These are phyloP conservation scores for Acestrorhynchus altus DNA, from an alignment of 2,797 vertebrate species.

Conservation along the genomic window DNA sequence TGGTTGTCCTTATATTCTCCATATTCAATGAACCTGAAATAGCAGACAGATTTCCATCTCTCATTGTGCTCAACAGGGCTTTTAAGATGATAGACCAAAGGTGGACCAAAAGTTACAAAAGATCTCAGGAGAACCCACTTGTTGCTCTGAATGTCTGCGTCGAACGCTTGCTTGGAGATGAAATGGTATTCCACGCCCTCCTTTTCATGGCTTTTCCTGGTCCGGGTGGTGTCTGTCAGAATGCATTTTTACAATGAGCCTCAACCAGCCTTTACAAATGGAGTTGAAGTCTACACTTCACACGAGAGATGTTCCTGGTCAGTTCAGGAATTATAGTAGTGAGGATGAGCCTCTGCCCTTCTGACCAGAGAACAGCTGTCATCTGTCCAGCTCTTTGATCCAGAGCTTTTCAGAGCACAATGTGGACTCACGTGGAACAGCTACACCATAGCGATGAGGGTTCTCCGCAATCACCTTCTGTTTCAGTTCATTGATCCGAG, in stretches of 20 bases:
- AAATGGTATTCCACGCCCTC: conserved; percentile 96
- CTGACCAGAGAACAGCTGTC: conserved; percentile 2
- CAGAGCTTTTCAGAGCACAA: neutral
- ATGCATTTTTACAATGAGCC: neutral
- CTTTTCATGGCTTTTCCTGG: conserved; percentile 88
- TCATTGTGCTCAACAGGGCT: neutral
- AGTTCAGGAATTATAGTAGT: neutral
- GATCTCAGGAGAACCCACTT: conserved; percentile 77
- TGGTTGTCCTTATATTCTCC: conserved; percentile 94
- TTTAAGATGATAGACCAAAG: neutral
- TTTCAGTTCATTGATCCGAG: conserved; percentile 89
- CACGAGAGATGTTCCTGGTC: neutral
- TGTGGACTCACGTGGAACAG: conserved; percentile 89
- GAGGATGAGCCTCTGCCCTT: neutral
- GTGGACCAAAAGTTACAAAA: neutral
- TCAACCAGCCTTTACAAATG: neutral
- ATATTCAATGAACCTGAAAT: conserved; percentile 88
- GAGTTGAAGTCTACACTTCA: neutral
- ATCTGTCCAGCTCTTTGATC: neutral
- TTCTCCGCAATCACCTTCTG: conserved; percentile 92
- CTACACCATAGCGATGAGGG: conserved; percentile 86
- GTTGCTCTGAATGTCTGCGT: conserved; percentile 86
- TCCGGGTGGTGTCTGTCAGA: conserved; percentile 87
- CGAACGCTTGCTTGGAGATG: conserved; percentile 88
- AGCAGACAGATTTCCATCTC: neutral